These are phyloP conservation scores for Caenorhabditis elegans DNA, from an alignment of 1,140 invertebrate genomes.

Conservation along the genomic window WBcel235 BX284602.5:6118501-6119000, in stretches of 20 bases:
- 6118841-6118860: conserved; percentile 21
- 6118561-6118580: background rate
- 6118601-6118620: background rate
- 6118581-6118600: conserved; percentile 17
- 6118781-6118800: background rate
- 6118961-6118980: background rate
- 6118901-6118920: conserved; percentile 15
- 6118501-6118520: conserved; percentile 31
- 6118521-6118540: conserved; percentile 22
- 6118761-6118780: background rate
- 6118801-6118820: background rate
- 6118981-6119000: no score
- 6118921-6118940: conserved; percentile 7
- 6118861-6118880: conserved; percentile 28
- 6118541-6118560: background rate
- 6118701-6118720: background rate
- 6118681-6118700: background rate
- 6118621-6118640: conserved; percentile 21
- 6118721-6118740: background rate
- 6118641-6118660: conserved; percentile 8
- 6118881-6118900: conserved; percentile 12
- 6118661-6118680: background rate
- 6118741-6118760: background rate
- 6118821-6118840: conserved; percentile 29
- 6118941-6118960: background rate